These are phyloP conservation scores for Maccullochella peelii DNA, from an alignment of 2,113 vertebrate genomes.

Conservation along the genomic window DNA sequence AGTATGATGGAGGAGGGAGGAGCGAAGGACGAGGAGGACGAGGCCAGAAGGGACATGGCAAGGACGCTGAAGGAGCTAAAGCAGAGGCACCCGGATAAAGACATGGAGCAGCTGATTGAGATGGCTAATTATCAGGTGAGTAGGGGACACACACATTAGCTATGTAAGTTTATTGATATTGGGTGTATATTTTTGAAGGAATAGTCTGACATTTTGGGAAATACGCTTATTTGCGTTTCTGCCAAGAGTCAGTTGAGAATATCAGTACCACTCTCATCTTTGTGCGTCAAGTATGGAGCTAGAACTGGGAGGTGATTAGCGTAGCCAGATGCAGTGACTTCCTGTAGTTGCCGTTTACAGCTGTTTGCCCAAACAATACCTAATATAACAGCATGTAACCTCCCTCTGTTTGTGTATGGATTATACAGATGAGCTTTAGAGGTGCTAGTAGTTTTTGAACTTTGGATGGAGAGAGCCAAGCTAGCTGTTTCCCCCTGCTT, in stretches of 20 bases:
- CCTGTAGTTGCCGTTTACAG: background rate
- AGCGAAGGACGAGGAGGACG: constrained; percentile 83
- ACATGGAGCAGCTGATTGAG: constrained; percentile 90
- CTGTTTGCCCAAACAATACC: background rate
- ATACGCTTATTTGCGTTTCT: background rate
- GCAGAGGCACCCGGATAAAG: constrained; percentile 88
- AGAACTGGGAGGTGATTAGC: background rate
- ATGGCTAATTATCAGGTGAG: constrained; percentile 89
- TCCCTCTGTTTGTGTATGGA: background rate
- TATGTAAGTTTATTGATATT: background rate
- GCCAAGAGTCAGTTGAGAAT: background rate
- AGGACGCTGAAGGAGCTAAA: constrained; percentile 87
- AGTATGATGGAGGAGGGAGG: constrained; percentile 75
- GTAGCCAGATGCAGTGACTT: background rate
- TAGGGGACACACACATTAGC: background rate
- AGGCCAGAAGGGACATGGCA: constrained; percentile 87
- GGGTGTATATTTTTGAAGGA: background rate
- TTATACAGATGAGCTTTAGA: background rate
- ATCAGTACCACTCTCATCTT: background rate
- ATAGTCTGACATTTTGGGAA: background rate
- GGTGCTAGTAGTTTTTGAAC: background rate
- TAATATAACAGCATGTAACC: background rate
- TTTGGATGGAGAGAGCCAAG: background rate
- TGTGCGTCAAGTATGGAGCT: background rate
- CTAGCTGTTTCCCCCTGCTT: background rate